Percentiles rank a stretch among this genome's conserved stretches.
Conservation (phyloP, 2,113 vertebrate genomes). For the Synodontis membranacea region DNA sequence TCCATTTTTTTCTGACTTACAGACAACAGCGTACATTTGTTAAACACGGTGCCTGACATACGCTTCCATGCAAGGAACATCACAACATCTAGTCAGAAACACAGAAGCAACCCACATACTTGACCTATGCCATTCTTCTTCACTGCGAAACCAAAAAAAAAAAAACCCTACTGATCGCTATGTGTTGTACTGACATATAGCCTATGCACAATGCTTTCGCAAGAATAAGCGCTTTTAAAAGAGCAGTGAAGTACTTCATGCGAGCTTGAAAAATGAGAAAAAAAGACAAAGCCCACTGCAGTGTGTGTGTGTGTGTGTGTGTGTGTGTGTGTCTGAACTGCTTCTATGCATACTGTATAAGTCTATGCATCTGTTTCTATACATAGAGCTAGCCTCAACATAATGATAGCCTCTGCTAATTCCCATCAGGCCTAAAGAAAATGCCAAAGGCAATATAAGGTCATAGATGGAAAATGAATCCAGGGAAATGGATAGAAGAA, state of each 20-base stretch:
- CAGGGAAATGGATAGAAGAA: not conserved
- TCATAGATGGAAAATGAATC: not conserved
- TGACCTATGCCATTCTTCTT: not conserved
- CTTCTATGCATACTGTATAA: not conserved
- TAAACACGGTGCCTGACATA: not conserved
- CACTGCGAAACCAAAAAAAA: not conserved
- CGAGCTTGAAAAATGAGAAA: not conserved
- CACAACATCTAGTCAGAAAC: not conserved
- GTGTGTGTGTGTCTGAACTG: too few species aligned
- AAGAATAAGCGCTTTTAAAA: not conserved
- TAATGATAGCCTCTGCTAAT: not conserved
- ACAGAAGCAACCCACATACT: constrained; percentile 4
- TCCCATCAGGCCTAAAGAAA: not conserved
- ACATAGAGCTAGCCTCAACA: not conserved
- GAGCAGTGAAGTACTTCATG: not conserved
- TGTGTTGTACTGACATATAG: not conserved
- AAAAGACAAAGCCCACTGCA: not conserved
- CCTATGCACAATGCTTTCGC: not conserved
- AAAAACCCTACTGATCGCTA: not conserved
- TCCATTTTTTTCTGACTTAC: not conserved
- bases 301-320: too few species aligned
- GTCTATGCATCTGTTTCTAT: not conserved
- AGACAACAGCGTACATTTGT: not conserved
- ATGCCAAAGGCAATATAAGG: not conserved
- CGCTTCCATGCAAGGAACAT: not conserved